A percentile compares a stretch with the other conserved stretches of the same genome.
Conservation (phyloP, 2,113 vertebrate species). For the Poicephalus gulielmi region DNA sequence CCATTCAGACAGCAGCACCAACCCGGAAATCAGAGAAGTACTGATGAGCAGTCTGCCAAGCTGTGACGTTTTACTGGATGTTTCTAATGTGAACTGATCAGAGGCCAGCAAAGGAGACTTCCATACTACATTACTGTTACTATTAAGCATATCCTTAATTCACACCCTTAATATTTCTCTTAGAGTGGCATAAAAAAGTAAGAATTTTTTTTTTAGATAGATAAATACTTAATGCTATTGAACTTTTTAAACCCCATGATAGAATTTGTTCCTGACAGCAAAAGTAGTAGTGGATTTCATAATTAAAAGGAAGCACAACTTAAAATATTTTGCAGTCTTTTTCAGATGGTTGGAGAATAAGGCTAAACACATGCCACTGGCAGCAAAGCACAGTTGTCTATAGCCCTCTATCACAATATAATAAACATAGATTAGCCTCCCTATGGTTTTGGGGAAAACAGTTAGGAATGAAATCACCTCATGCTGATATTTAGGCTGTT, state of each 20-base stretch:
- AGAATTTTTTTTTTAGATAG: neutral
- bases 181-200: neutral
- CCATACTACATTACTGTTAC: neutral
- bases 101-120: neutral
- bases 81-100: neutral
- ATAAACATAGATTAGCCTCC: neutral
- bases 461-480: conserved; percentile 16
- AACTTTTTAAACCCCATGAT: neutral
- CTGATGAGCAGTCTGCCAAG: neutral
- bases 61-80: neutral
- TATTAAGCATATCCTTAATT: neutral
- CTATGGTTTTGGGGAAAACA: conserved; percentile 10
- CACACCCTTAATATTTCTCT: neutral
- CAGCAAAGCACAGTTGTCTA: neutral
- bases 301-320: neutral
- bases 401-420: neutral
- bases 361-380: neutral
- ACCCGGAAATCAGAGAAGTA: neutral
- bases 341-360: neutral
- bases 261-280: neutral
- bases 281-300: neutral
- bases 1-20: neutral
- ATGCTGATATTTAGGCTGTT: conserved; percentile 51
- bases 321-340: neutral
- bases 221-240: neutral